Evolutionary conservation across 2,888 invertebrate species (phyloP).

Genomic region (Baccha elongata): DNA sequence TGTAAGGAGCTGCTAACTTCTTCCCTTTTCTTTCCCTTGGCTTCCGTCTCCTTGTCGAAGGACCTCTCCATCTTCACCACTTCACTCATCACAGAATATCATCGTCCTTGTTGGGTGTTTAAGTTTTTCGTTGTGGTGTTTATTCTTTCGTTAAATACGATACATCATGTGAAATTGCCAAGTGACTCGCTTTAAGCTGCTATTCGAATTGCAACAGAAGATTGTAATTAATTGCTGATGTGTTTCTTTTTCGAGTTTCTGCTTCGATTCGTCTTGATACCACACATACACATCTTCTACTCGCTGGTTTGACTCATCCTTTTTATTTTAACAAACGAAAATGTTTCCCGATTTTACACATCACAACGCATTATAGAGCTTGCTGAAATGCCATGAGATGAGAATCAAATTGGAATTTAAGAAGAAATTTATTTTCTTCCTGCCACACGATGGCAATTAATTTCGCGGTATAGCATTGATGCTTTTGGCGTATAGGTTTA

Average conservation of each 20-base stretch:
- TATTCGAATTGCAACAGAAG: slow-evolving; percentile 42
- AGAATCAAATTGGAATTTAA: slow-evolving; percentile 61
- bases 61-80: neutral
- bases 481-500: neutral
- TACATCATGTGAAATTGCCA: slow-evolving; percentile 61
- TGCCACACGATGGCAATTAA: slow-evolving; percentile 27
- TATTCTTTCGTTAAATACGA: slow-evolving; percentile 67
- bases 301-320: neutral
- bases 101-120: slow-evolving; percentile 28
- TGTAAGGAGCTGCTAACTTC: slow-evolving; percentile 9
- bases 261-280: slow-evolving; percentile 40
- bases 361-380: neutral
- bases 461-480: slow-evolving; percentile 8
- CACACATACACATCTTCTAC: neutral
- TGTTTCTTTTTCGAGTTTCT: slow-evolving; percentile 37
- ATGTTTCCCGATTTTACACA: slow-evolving; percentile 3
- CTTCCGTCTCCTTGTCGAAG: neutral
- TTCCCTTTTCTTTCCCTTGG: neutral
- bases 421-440: slow-evolving; percentile 31
- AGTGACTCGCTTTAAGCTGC: slow-evolving; percentile 59
- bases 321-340: neutral
- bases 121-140: slow-evolving; percentile 52
- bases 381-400: slow-evolving; percentile 10
- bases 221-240: slow-evolving; percentile 63
- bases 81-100: neutral